Conservation (phyloP, 2,113 vertebrate genomes). For the Reinhardtius hippoglossoides region DNA sequence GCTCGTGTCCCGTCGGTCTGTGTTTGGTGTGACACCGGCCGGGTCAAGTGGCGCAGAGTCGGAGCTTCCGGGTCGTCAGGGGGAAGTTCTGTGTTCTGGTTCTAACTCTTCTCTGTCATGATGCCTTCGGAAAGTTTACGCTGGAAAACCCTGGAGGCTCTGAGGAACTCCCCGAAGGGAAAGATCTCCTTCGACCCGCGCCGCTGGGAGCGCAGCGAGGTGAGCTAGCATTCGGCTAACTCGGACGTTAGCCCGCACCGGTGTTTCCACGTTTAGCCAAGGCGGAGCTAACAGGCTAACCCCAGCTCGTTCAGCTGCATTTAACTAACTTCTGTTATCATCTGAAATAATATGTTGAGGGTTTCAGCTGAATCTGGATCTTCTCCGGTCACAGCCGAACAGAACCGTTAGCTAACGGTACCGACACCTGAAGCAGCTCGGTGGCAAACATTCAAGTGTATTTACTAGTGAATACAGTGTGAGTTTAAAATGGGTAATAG, state of each 20-base stretch:
- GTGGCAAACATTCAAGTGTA: too few species aligned
- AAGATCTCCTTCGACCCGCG: constrained; percentile 70
- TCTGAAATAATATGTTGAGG: too few species aligned
- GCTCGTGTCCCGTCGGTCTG: too few species aligned
- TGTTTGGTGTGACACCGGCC: background rate
- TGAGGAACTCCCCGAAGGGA: constrained; percentile 81
- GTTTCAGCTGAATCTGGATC: too few species aligned
- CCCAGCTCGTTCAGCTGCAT: background rate
- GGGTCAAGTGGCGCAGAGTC: too few species aligned
- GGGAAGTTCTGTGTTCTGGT: background rate
- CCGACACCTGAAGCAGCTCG: too few species aligned
- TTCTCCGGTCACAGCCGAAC: too few species aligned
- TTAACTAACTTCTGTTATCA: background rate
- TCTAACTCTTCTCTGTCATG: background rate
- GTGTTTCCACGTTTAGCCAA: too few species aligned
- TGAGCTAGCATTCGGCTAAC: constrained; percentile 45
- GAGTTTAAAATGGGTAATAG: too few species aligned
- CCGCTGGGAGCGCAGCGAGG: constrained; percentile 79
- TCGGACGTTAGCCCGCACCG: too few species aligned
- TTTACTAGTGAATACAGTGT: too few species aligned
- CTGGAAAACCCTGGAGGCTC: constrained; percentile 79
- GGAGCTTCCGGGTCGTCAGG: background rate
- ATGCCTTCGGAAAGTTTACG: constrained; percentile 76
- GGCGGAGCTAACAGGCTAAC: background rate
- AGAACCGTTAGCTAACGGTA: too few species aligned